phyloP scores from a whole-genome alignment of 2,888 invertebrate species.

The Eupsilia transversa region DNA sequence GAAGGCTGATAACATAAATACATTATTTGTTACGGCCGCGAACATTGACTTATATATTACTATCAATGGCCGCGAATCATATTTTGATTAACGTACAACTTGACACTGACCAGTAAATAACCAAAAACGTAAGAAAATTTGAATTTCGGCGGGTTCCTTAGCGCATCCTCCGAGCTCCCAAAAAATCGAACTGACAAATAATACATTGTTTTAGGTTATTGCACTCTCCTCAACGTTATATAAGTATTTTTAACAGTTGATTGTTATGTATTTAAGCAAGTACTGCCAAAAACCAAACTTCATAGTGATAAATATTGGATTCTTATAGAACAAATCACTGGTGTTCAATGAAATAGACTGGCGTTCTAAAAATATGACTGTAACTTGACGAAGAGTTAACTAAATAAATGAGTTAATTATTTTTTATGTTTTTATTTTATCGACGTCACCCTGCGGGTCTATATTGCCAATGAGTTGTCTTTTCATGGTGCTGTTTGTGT shows the following conservation, averaged over 20 bases:
- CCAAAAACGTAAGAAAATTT: not conserved
- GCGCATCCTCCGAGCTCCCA: not conserved
- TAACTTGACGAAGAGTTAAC: conserved; percentile 38
- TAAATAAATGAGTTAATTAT: conserved; percentile 53
- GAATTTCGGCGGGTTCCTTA: not conserved
- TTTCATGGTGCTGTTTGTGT: not conserved
- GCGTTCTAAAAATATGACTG: conserved; percentile 17
- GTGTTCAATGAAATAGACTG: conserved; percentile 50
- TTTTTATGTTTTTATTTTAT: conserved; percentile 19
- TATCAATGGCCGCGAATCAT: not conserved
- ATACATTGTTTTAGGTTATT: not conserved
- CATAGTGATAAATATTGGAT: conserved; percentile 7
- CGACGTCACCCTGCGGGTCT: not conserved
- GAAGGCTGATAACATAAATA: not conserved
- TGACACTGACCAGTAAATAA: not conserved
- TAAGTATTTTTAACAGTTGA: not conserved
- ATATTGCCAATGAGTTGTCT: not conserved
- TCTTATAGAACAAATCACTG: conserved; percentile 36
- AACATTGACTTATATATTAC: too few relatives aligned
- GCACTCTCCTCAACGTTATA: conserved; percentile 4
- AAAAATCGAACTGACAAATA: not conserved
- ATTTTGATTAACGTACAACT: not conserved
- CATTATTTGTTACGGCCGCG: too few relatives aligned
- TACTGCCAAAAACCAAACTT: conserved; percentile 38
- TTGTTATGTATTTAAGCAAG: conserved; percentile 16